Percentiles rank a stretch among this genome's conserved stretches.
Conservation (phyloP, 2,797 vertebrate species). For the Bradypodion ventrale region DNA sequence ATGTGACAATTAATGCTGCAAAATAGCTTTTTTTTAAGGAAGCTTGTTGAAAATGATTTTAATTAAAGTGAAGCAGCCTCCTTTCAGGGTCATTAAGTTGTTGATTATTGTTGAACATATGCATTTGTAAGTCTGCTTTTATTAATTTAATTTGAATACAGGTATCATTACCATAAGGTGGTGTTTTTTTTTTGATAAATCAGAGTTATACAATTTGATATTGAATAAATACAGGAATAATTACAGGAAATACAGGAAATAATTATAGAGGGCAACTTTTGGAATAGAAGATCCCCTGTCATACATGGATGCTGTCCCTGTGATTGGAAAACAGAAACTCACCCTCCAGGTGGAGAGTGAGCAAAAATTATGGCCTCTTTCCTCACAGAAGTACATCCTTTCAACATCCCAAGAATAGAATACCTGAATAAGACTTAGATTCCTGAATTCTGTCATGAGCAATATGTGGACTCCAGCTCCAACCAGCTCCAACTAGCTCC, state of each 20-base stretch:
- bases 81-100: slow-evolving; percentile 27
- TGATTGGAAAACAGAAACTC: too few species aligned
- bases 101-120: slow-evolving; percentile 43
- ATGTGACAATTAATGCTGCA: slow-evolving; percentile 56
- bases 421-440: background rate
- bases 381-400: background rate
- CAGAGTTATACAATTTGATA: slow-evolving; percentile 4
- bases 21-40: slow-evolving; percentile 47
- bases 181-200: slow-evolving; percentile 6
- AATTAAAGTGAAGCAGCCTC: slow-evolving; percentile 50
- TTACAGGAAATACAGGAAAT: too few species aligned
- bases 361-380: too few species aligned
- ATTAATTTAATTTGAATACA: slow-evolving; percentile 17
- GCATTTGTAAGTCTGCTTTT: slow-evolving; percentile 25
- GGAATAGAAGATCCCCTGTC: too few species aligned
- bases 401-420: background rate
- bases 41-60: slow-evolving; percentile 41
- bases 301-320: too few species aligned
- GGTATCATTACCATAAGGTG: background rate
- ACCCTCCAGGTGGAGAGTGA: too few species aligned
- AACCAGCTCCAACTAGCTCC: background rate
- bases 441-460: background rate
- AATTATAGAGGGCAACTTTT: too few species aligned
- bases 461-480: background rate
- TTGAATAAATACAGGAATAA: too few species aligned